Conservation (phyloP, 2,113 vertebrate genomes). For the Neopipo cinnamomea region DNA sequence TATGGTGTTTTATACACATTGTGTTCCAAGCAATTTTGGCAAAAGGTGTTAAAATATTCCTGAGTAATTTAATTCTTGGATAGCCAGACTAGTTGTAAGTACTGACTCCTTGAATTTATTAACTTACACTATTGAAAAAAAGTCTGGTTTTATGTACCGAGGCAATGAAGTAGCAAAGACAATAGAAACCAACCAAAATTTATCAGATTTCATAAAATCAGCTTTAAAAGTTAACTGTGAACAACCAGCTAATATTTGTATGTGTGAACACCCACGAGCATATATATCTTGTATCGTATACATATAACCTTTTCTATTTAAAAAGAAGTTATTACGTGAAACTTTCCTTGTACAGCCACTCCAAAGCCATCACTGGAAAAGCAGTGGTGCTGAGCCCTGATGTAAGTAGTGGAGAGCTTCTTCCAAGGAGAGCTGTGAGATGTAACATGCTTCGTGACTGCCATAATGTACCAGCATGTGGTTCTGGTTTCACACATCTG, state of each 20-base stretch:
- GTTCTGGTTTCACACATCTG: neutral
- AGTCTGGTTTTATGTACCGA: neutral
- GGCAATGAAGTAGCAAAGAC: neutral
- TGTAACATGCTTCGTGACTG: neutral
- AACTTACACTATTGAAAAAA: neutral
- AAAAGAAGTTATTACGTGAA: neutral
- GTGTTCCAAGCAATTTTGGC: slow-evolving; percentile 31
- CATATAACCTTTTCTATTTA: neutral
- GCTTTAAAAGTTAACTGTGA: neutral
- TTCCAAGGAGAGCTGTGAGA: neutral
- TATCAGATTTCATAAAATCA: neutral
- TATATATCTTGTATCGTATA: neutral
- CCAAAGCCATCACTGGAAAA: neutral
- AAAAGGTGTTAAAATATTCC: slow-evolving; percentile 8
- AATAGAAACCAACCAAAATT: neutral
- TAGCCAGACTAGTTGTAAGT: neutral
- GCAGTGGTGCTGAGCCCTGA: neutral
- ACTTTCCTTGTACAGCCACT: neutral
- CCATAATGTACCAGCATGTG: neutral
- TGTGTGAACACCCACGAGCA: neutral
- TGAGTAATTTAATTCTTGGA: neutral
- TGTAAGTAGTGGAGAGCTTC: neutral
- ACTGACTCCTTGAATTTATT: slow-evolving; percentile 11
- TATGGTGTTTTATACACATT: neutral
- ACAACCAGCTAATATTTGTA: neutral